These are phyloP conservation scores for Sceloporus undulatus DNA, from an alignment of 2,113 vertebrate species.

Conservation along the genomic window DNA sequence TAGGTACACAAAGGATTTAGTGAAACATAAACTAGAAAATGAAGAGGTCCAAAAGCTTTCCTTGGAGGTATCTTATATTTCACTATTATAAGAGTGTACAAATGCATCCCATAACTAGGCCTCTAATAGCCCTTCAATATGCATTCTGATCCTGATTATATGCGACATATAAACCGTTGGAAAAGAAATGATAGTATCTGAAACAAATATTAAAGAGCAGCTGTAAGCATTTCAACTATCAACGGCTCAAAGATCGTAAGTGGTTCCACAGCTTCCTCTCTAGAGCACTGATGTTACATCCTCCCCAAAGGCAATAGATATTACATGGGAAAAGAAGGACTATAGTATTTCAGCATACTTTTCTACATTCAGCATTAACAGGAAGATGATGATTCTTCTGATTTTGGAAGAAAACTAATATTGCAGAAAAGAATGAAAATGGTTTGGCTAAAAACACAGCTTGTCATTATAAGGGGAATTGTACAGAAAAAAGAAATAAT, in stretches of 20 bases:
- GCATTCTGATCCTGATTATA: conserved; percentile 54
- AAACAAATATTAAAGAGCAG: conserved; percentile 53
- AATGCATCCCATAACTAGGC: conserved; percentile 54
- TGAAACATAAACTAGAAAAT: conserved; percentile 54
- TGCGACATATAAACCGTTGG: conserved; percentile 27
- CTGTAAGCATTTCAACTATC: conserved; percentile 51
- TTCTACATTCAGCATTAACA: not conserved
- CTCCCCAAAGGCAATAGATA: conserved; percentile 45
- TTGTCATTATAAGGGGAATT: not conserved
- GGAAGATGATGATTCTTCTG: conserved; percentile 6
- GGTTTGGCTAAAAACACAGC: not conserved
- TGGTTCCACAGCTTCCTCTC: conserved; percentile 62
- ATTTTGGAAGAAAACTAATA: not conserved
- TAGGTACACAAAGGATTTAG: conserved; percentile 51
- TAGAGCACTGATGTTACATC: conserved; percentile 35
- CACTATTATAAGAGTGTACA: conserved; percentile 46
- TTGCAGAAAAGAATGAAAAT: not conserved
- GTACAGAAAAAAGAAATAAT: not conserved
- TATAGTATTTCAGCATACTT: not conserved
- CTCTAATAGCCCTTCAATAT: conserved; percentile 38
- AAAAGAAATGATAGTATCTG: conserved; percentile 46
- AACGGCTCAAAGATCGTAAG: conserved; percentile 44
- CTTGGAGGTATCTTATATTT: conserved; percentile 63
- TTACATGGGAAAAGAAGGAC: not conserved
- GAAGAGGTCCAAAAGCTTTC: conserved; percentile 53